Evolutionary conservation across 2,797 vertebrate genomes (phyloP).

Genomic region (Pseudochirops corinnae): DNA sequence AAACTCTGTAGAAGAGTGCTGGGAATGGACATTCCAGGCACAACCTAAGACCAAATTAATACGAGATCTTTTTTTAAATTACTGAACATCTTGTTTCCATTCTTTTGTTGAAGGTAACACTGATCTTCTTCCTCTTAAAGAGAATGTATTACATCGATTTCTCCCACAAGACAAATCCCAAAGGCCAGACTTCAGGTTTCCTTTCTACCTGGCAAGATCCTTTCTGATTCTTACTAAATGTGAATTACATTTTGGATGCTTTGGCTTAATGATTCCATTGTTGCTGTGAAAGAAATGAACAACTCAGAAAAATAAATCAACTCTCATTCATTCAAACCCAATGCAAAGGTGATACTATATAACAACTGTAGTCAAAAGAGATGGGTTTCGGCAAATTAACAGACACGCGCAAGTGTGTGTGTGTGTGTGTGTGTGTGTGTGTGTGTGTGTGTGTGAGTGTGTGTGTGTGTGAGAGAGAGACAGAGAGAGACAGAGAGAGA

Average conservation of each 20-base stretch:
- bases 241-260: constrained; percentile 32
- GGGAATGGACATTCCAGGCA: background rate
- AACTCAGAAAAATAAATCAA: background rate
- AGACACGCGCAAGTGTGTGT: too few species aligned
- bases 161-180: constrained; percentile 77
- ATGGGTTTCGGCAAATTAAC: background rate
- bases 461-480: too few species aligned
- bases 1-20: constrained; percentile 35
- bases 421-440: too few species aligned
- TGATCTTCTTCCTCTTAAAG: constrained; percentile 76
- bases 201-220: constrained; percentile 71
- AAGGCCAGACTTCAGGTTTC: constrained; percentile 61
- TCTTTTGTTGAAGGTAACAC: constrained; percentile 69
- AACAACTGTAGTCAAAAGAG: background rate
- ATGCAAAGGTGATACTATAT: background rate
- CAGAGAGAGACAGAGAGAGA: too few species aligned
- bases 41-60: constrained; percentile 1
- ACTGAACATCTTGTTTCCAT: constrained; percentile 60
- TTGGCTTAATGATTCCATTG: background rate
- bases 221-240: constrained; percentile 16
- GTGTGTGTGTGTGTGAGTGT: too few species aligned
- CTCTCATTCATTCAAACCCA: background rate
- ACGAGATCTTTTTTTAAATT: background rate
- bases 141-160: constrained; percentile 77
- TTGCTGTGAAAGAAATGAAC: background rate